Percentiles rank a stretch among this genome's conserved stretches.
phyloP scores from a whole-genome alignment of 2,888 invertebrate species.

The Ceramica pisi region DNA sequence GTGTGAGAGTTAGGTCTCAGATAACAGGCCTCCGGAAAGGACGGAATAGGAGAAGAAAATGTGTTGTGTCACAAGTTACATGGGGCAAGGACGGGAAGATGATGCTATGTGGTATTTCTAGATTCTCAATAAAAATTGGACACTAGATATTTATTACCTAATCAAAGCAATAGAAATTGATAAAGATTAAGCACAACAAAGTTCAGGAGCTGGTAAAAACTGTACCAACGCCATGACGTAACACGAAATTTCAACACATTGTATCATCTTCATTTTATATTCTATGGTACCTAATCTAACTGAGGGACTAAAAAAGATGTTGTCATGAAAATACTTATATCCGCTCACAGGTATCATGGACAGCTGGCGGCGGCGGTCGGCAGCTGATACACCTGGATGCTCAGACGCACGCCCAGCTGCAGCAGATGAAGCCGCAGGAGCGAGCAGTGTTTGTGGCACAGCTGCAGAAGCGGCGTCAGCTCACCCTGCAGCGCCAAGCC shows the following conservation, averaged over 20 bases:
- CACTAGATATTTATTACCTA: too few species aligned
- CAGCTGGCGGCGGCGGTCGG: slow-evolving; percentile 88
- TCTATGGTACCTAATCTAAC: too few species aligned
- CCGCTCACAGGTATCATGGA: slow-evolving; percentile 85
- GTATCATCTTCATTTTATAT: too few species aligned
- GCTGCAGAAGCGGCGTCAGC: slow-evolving; percentile 92
- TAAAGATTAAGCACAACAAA: too few species aligned
- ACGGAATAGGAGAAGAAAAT: not conserved
- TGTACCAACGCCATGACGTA: too few species aligned
- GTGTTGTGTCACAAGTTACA: not conserved
- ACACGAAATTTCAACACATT: too few species aligned
- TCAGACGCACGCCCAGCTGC: slow-evolving; percentile 95
- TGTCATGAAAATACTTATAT: too few species aligned
- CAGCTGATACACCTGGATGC: slow-evolving; percentile 96
- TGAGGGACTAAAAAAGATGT: too few species aligned
- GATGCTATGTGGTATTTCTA: not conserved
- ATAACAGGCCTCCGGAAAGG: not conserved
- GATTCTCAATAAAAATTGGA: too few species aligned
- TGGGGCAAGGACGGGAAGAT: not conserved
- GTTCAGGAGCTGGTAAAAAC: too few species aligned
- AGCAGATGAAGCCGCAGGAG: slow-evolving; percentile 95
- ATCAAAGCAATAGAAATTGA: too few species aligned
- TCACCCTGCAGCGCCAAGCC: slow-evolving; percentile 89
- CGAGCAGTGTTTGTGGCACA: slow-evolving; percentile 95
- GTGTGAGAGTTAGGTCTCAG: too few species aligned